Evolutionary conservation across 2,797 vertebrate genomes (phyloP).

Genomic region (Buphagus erythrorhynchus): DNA sequence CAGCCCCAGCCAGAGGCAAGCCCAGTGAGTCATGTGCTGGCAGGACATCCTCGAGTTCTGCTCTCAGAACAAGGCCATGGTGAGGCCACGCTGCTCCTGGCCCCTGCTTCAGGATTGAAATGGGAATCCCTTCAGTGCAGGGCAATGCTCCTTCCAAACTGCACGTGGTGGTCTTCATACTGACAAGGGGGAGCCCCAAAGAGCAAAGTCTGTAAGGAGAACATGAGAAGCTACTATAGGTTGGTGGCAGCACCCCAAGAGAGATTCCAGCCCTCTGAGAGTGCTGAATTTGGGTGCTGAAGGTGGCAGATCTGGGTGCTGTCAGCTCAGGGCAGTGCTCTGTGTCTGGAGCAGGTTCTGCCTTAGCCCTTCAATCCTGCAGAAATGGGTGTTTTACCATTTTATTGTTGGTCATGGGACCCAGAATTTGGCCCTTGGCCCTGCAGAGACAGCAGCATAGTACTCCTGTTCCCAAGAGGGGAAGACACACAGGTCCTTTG

Average conservation of each 20-base stretch:
- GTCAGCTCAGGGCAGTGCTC: neutral
- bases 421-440: neutral
- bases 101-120: neutral
- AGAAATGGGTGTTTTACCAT: neutral
- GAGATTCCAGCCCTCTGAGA: neutral
- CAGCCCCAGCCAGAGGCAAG: neutral
- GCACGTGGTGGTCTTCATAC: neutral
- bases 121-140: neutral
- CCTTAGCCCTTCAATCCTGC: neutral
- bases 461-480: accelerated
- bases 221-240: accelerated
- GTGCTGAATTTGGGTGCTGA: neutral
- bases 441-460: neutral
- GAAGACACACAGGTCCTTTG: neutral
- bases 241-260: neutral
- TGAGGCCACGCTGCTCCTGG: neutral
- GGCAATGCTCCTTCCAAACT: accelerated
- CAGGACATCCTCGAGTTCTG: neutral
- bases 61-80: neutral
- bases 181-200: neutral
- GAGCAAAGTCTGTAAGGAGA: neutral
- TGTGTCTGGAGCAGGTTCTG: neutral
- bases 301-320: neutral
- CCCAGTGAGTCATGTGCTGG: neutral
- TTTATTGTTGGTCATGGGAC: accelerated